Conservation (phyloP, 2,113 vertebrate genomes). For the Tragulus kanchil region DNA sequence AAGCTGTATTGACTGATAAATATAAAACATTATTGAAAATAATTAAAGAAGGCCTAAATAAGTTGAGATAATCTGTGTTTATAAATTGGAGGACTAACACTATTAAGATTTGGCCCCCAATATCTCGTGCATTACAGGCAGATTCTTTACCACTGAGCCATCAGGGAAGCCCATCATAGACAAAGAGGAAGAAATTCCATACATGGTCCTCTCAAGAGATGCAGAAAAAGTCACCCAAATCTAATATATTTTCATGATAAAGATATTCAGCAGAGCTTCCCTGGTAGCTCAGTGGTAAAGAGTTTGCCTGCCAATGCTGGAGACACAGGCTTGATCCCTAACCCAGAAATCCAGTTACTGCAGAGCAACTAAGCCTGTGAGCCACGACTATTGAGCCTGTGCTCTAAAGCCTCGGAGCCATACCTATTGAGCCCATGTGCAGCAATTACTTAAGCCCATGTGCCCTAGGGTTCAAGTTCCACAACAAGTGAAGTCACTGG, state of each 20-base stretch:
- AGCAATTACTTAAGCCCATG: no score
- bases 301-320: no score
- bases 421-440: no score
- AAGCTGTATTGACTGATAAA: background rate
- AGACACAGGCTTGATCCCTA: no score
- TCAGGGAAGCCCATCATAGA: background rate
- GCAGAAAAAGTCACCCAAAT: background rate
- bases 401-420: no score
- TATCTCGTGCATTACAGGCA: background rate
- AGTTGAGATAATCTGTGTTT: background rate
- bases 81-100: background rate
- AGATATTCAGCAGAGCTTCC: background rate
- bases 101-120: background rate
- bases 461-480: no score
- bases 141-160: background rate
- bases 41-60: background rate
- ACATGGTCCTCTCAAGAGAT: background rate
- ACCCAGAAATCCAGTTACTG: no score
- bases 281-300: no score
- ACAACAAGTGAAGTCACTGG: no score
- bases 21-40: background rate
- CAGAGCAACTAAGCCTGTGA: no score
- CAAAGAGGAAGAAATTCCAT: background rate
- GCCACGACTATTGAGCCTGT: no score
- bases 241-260: background rate